Evolutionary conservation across 2,888 invertebrate genomes (phyloP), one percentile per base, ranked within the genome.

Genomic region (Cerastis rubricosa): DNA sequence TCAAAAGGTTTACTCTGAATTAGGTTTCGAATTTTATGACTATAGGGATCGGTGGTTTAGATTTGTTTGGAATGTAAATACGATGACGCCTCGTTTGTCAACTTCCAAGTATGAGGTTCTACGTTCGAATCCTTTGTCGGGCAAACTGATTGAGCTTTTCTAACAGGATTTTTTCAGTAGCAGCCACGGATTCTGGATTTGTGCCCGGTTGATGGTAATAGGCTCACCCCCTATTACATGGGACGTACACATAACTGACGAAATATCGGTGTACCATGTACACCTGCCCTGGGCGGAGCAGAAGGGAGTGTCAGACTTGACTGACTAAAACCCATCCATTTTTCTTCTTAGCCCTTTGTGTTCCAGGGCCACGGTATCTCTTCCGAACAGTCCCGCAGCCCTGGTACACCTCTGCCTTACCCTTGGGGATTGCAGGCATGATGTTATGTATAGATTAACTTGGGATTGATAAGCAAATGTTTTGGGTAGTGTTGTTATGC

Each of bases 1-100:
- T 75, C 76, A 83, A 86, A 84, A 86, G 84, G 88, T 88, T 87
- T 69, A 61, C 69, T 72, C 70, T 17, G 72, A 86, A 88, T 81
- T 86, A 78, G 74, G 43, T 81, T 80, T 75, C 40, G 40, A 63
- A 74, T 71, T 85, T 71, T 68, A 78, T 61, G 43, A 74, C 51
- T 68, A 35, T 14, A 17, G 45, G 57, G 51, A 57, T 51, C 51
- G 5, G 0, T 35, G 63, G 47, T 45, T 8, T 63, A 40, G 14
- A 59, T 73, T 67, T 69, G 61, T 67, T 64, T 54, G 35, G 35
- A 8, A 59, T 80, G 65, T 68, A 35, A 35, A 35, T 35, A 35
- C 35, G 35, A 35, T 35, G 35, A 35, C 35, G 35, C 35, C 35
- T 35, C 35, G 35, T 35, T 35, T 35, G 3, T 35, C 35, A 35